phyloP scores from a whole-genome alignment of 2,797 vertebrate species.

The Cuculus canorus region DNA sequence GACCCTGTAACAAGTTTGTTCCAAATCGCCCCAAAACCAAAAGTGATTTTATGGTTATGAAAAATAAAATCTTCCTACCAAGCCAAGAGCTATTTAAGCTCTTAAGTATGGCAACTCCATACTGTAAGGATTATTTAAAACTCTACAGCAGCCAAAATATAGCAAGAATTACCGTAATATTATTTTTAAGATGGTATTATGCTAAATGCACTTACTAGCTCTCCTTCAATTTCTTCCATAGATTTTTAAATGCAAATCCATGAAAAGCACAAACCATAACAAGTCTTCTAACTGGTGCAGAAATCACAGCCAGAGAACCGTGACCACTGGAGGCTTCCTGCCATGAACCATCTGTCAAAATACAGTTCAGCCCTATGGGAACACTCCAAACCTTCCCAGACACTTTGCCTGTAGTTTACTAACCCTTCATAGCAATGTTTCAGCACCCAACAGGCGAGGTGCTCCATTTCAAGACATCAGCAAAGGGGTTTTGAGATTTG shows the following conservation, averaged over 20 bases:
- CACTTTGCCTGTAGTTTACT: slow-evolving; percentile 5
- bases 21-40: not conserved
- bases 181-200: not conserved
- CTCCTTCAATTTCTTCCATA: not conserved
- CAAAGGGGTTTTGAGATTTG: not conserved
- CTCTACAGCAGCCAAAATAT: not conserved
- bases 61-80: not conserved
- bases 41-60: not conserved
- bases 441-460: not conserved
- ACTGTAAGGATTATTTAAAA: not conserved
- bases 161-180: not conserved
- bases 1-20: not conserved
- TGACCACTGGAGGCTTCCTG: not conserved
- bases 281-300: not conserved
- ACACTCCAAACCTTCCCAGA: slow-evolving; percentile 10
- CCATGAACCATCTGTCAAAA: slow-evolving; percentile 38
- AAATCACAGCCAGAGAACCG: not conserved
- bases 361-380: slow-evolving; percentile 25
- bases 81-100: not conserved
- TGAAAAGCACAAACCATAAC: not conserved
- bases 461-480: not conserved
- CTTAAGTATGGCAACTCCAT: not conserved
- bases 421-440: slow-evolving; percentile 15
- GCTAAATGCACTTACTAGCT: not conserved
- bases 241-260: not conserved